Conservation (phyloP, 2,797 vertebrate genomes). For the Paguma larvata region DNA sequence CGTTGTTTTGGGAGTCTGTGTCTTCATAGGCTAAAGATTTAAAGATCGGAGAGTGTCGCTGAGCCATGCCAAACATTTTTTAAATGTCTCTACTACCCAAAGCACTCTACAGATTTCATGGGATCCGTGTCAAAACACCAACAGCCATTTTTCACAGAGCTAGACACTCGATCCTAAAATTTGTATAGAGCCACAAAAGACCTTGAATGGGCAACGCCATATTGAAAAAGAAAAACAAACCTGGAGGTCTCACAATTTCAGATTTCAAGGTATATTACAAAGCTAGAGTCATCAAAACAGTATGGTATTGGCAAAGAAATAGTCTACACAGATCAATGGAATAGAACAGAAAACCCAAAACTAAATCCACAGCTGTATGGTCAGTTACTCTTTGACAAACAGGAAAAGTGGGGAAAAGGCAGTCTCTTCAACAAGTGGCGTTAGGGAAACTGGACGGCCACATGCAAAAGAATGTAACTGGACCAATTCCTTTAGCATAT, state of each 20-base stretch:
- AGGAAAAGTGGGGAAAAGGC: neutral
- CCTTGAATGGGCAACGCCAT: neutral
- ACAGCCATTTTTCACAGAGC: neutral
- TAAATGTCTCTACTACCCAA: neutral
- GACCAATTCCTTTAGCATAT: neutral
- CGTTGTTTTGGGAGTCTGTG: neutral
- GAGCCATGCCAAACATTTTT: neutral
- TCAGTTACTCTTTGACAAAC: neutral
- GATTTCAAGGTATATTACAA: neutral
- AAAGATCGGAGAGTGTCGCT: neutral
- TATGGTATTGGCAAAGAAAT: neutral
- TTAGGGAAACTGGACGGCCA: neutral
- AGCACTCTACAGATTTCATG: neutral
- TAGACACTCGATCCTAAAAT: neutral
- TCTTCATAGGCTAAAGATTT: neutral
- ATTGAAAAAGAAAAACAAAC: neutral
- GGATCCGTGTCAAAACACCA: neutral
- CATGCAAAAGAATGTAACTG: neutral
- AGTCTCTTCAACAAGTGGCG: neutral
- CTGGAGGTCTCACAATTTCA: neutral
- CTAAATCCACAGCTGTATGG: neutral
- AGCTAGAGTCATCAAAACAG: neutral
- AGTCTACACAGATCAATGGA: neutral
- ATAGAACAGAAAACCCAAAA: neutral
- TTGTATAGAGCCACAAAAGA: neutral